Evolutionary conservation across 2,797 vertebrate species (phyloP).

Genomic region (Lateolabrax maculatus): DNA sequence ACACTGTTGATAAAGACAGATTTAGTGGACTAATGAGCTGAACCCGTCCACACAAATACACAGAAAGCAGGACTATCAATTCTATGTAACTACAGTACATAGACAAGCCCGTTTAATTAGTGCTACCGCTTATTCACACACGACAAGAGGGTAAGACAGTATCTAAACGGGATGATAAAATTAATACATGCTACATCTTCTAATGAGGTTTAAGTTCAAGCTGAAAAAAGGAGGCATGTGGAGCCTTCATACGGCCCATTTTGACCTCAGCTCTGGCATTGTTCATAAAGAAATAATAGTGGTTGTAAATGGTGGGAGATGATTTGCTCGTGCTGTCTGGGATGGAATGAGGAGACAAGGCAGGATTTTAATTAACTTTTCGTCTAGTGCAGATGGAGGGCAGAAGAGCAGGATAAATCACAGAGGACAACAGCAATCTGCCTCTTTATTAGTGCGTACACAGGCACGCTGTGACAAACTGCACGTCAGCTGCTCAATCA

Average conservation of each 20-base stretch:
- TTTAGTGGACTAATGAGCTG: slow-evolving; percentile 4
- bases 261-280: slow-evolving; percentile 45
- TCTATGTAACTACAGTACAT: not conserved
- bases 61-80: not conserved
- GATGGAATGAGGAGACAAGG: slow-evolving; percentile 71
- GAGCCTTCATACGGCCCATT: slow-evolving; percentile 22
- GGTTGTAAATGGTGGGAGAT: slow-evolving; percentile 68
- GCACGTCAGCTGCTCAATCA: slow-evolving; percentile 64
- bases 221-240: slow-evolving; percentile 17
- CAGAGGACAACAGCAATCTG: slow-evolving; percentile 78
- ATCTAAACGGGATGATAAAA: not conserved
- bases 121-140: slow-evolving; percentile 32
- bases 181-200: slow-evolving; percentile 30
- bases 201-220: slow-evolving; percentile 30
- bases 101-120: slow-evolving; percentile 19
- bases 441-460: slow-evolving; percentile 78
- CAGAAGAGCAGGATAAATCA: slow-evolving; percentile 80
- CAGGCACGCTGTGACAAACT: slow-evolving; percentile 65
- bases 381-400: slow-evolving; percentile 70
- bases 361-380: slow-evolving; percentile 83
- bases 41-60: slow-evolving; percentile 3
- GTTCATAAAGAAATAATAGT: slow-evolving; percentile 76
- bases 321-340: slow-evolving; percentile 77
- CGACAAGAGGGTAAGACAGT: slow-evolving; percentile 28
- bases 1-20: slow-evolving; percentile 27